Evolutionary conservation across 1,140 invertebrate species (phyloP), one percentile per base, ranked within the genome.

Genomic region (Drosophila quadrilineata): DNA sequence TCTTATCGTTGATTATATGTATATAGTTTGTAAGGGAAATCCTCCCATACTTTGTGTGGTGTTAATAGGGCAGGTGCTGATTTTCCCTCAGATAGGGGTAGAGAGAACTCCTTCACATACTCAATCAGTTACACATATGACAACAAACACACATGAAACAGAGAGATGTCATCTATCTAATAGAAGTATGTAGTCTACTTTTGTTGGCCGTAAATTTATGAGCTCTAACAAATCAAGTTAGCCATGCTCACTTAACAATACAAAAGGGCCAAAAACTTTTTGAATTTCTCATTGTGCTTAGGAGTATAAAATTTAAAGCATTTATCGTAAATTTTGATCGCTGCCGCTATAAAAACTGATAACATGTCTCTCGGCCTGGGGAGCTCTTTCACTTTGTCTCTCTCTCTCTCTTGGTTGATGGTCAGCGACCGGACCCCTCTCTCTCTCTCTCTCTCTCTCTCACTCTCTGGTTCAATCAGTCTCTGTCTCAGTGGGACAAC

Each of bases 271-370:
- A n/a, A n/a, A n/a, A 76, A 87, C 56, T 54, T 77, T 60, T 74
- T 75, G 50, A n/a, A n/a, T n/a, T n/a, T n/a, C n/a, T 60, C 16
- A 43, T 75, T 60, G 57, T 60, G 75, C 75, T 82, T 52, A 66
- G 63, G 76, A 73, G 68, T 82, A 84, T 62, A 75, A 75, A 82
- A 75, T 87, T 87, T 87, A 82, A 87, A 87, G 71, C 84, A 87
- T 87, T 84, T 82, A 87, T 87, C 84, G 84, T 87, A 87, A 82
- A 87, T 87, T 87, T 77, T 59, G 84, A 87, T 87, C 84, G 84
- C 71, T 62, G 45, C 67, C 49, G 67, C 73, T 62, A 76, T 73
- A 65, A 71, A 74, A 76, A 70, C 59, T 60, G 71, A 71, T 73
- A 74, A 62, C 52, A 59, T 26, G 48, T 48, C 22, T 33, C 45